These are phyloP conservation scores for Villa cingulata DNA, from an alignment of 2,888 invertebrate genomes.

Conservation along the genomic window DNA sequence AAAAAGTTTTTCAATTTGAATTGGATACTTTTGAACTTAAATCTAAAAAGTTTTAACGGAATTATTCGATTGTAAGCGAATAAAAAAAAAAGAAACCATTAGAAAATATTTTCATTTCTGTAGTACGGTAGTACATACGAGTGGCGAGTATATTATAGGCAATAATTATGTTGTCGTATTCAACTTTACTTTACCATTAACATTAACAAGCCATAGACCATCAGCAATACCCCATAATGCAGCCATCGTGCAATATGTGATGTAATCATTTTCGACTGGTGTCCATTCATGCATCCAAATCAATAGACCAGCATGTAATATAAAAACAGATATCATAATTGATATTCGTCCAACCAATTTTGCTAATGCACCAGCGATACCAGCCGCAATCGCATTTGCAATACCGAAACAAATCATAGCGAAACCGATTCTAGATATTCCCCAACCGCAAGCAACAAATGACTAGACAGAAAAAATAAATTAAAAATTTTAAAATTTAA, in stretches of 20 bases:
- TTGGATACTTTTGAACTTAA: too few relatives aligned
- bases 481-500: background rate
- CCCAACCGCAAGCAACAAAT: conserved; percentile 74
- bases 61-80: too few relatives aligned
- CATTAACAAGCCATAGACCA: conserved; percentile 82
- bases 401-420: conserved; percentile 90
- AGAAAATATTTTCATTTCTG: too few relatives aligned
- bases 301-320: conserved; percentile 56
- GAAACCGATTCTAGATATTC: conserved; percentile 81
- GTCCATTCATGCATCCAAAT: conserved; percentile 56
- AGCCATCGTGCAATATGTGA: conserved; percentile 63
- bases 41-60: too few relatives aligned
- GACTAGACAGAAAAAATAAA: conserved; percentile 41
- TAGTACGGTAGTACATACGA: too few relatives aligned
- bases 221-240: conserved; percentile 82
- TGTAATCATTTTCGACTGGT: conserved; percentile 51
- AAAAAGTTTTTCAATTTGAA: too few relatives aligned
- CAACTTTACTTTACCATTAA: conserved; percentile 65
- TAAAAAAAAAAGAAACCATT: too few relatives aligned
- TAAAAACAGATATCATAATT: conserved; percentile 60
- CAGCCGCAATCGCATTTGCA: conserved; percentile 74
- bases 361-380: conserved; percentile 62
- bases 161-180: too few relatives aligned
- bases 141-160: too few relatives aligned
- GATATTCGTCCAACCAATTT: conserved; percentile 67